Base-by-base conservation (phyloP, 1,140 invertebrate genomes). In the Gyrodactylus bullatarudis region DNA sequence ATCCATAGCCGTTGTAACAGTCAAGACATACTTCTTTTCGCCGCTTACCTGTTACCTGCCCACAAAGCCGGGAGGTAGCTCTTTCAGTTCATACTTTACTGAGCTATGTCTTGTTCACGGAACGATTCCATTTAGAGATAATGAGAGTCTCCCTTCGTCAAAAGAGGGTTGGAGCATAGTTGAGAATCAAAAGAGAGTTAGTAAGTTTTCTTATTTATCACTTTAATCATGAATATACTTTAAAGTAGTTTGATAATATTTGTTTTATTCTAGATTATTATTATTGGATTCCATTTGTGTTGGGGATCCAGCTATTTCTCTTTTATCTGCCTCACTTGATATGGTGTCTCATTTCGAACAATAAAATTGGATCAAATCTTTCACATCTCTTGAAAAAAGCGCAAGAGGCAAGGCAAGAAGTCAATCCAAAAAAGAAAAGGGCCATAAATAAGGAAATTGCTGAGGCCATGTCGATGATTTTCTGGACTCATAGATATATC, bases 261-360 rank as follows among this genome's bases (percentile, higher is more conserved):
- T 23, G 2, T 69, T 71, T 1, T 24, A 25, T 26, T 71, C 1
- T 71, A 71, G 70, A 71, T 26, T 71, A 71, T 26, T 71, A 71
- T 25, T 24, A 71, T 23, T 71, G 70, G 70, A 71, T 71, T 71
- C 70, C 70, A 24, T 71, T 71, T 26, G 26, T 71, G 21, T 71
- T 71, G 70, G 24, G 70, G 8, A 23, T 71, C 22, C 70, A 71
- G 24, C 21, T 24, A 1, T 2, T 71, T 26, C 24, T 71, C 21
- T 71, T 23, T n/a, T 71, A 71, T 71, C 24, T 71, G 24, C 70
- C 70, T 1, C 21, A 24, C 8, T 25, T 71, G 1, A 23, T 71
- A 2, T 71, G 70, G 70, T 20, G 20, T 23, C 20, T 24, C 8
- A 24, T 71, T 1, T 23, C 23, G 1, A 20, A 71, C 26, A 71